Evolutionary conservation across 2,888 invertebrate species (phyloP), one percentile per base, ranked within the genome.

Genomic region (Bruchidius siliquastri): DNA sequence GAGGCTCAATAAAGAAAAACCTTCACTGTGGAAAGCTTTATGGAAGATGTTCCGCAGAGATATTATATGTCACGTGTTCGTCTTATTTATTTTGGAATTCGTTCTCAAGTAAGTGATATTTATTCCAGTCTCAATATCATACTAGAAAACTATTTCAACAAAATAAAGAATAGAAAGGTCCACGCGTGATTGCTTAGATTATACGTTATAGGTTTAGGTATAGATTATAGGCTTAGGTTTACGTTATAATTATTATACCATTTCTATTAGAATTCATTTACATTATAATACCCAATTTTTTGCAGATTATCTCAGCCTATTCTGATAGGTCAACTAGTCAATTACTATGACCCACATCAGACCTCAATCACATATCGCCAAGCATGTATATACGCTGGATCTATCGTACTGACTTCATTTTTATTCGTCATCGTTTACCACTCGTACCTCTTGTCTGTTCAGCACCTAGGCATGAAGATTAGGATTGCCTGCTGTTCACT

Each of bases 401-500:
- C 78, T 3, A 79, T 83, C 22, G 81, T 83, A 20, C 20, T 82
- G 2, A 75, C 80, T 0, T 79, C 81, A 4, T 91, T 92, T 0
- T 82, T 93, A 66, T 92, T 92, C 81, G 92, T 95, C 21, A 88
- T 96, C 4, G 76, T 83, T 3, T 78, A 76, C 21, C 86, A 98
- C 87, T 95, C 95, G 0, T 96, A 95, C 84, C 95, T 97, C 92
- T 91, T 96, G 89, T 93, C 92, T n/a, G 91, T 94, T 21, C 88
- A 94, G 71, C 93, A 94, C 81, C 75, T 83, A 6, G 96, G 96
- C 72, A 94, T 96, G 94, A 92, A 94, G 86, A 90, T 95, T 83
- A 88, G 96, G n/a, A 90, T 96, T 0, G 94, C 94, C 0, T 92
- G 93, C 82, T 78, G 78, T 72, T 78, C 78, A 0, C 71, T 78